Evolutionary conservation across 2,797 vertebrate genomes (phyloP), one percentile per base, ranked within the genome.

Genomic region (Semotilus atromaculatus): DNA sequence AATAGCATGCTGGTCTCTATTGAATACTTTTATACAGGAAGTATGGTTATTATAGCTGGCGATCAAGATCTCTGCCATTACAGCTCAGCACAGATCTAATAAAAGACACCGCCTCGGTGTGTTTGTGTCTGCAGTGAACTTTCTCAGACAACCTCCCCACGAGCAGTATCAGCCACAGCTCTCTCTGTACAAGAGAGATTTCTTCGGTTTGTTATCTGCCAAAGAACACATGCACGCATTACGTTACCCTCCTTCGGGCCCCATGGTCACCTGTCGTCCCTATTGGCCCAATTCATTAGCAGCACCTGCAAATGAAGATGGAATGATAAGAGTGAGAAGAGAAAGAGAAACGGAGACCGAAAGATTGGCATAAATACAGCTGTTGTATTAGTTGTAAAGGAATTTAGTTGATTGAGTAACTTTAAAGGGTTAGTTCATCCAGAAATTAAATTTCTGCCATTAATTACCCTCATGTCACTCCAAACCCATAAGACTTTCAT

Each of bases 11-110:
- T 23, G n/a, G 83, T 80, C 66, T 86, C 64, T 77, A 77, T 78
- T 86, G 87, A 80, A 84, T 75, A 81, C 82, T 82, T 70, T 83
- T 84, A n/a, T 84, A 81, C 86, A 88, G 89, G 89, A 89, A 88
- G 85, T 88, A 78, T 81, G 86, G 67, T 82, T 86, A 88, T 89
- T 85, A 81, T 86, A 53, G 76, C 81, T 78, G 67, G 79, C 45
- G 55, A 87, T 88, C 82, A 80, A 86, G 86, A 83, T 90, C 87
- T 87, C 75, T 74, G 81, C 64, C 75, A 82, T 70, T 80, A 74
- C 38, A 62, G n/a, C 53, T 72, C 40, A 60, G 26, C 81, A 82
- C 77, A 86, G 81, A 82, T 86, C 80, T 86, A 84, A 83, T 87
- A 84, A 87, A 76, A 64, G 73, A 34, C 51, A 66, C 55, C 81